These are phyloP conservation scores for Coryphaenoides rupestris DNA, from an alignment of 2,113 vertebrate species.

Conservation along the genomic window DNA sequence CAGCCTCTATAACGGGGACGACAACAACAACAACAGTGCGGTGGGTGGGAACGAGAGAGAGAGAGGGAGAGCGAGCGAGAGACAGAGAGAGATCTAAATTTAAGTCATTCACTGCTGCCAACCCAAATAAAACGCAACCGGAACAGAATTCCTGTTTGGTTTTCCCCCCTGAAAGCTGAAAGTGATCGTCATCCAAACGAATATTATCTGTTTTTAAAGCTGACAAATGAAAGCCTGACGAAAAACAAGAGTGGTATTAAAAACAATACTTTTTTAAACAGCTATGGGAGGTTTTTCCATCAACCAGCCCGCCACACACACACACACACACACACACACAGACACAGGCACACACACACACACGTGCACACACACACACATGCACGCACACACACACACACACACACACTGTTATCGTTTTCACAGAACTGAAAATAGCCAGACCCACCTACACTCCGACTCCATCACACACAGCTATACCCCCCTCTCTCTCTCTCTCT, in stretches of 20 bases:
- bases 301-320: not conserved
- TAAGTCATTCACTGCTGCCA: slow-evolving; percentile 57
- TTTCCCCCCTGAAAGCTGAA: slow-evolving; percentile 30
- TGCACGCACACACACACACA: not conserved
- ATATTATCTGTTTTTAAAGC: slow-evolving; percentile 17
- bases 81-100: slow-evolving; percentile 57
- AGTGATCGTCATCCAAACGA: slow-evolving; percentile 19
- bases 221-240: slow-evolving; percentile 8
- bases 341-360: no score
- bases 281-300: no score
- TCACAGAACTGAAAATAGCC: slow-evolving; percentile 1
- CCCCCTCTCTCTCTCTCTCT: no score
- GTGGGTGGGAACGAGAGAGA: slow-evolving; percentile 34
- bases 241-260: slow-evolving; percentile 4
- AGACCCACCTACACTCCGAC: not conserved
- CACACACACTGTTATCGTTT: slow-evolving; percentile 7
- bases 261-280: no score
- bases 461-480: not conserved
- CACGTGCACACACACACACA: no score
- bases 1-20: slow-evolving; percentile 49
- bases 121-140: slow-evolving; percentile 51
- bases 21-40: slow-evolving; percentile 50
- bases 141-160: slow-evolving; percentile 38
- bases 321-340: no score
- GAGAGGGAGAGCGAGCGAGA: no score